These are phyloP conservation scores for Sceloporus undulatus DNA, from an alignment of 2,113 vertebrate species.

Conservation along the genomic window DNA sequence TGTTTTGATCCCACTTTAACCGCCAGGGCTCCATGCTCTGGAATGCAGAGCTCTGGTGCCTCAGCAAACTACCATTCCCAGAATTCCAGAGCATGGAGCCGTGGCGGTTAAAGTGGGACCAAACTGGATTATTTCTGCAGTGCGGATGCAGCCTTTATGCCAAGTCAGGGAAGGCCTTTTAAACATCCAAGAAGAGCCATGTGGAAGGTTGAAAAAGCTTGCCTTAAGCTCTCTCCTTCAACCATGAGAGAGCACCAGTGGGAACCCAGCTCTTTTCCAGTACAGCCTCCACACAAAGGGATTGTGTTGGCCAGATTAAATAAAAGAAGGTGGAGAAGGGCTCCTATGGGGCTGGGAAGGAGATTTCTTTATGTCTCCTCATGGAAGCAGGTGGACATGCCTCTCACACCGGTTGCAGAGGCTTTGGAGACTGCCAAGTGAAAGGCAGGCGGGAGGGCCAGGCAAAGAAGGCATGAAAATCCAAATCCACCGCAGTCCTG, in stretches of 20 bases:
- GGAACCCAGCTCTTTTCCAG: slow-evolving; percentile 5
- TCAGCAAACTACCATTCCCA: no score
- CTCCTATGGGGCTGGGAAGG: background rate
- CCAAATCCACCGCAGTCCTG: background rate
- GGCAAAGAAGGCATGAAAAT: background rate
- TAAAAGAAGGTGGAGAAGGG: background rate
- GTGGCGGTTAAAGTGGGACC: background rate
- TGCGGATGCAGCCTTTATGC: no score
- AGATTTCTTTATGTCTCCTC: background rate
- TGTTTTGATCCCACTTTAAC: no score
- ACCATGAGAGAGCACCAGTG: background rate
- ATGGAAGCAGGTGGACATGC: background rate
- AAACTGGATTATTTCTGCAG: no score
- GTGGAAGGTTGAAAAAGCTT: background rate
- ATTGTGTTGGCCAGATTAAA: background rate
- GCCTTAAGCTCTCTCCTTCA: background rate
- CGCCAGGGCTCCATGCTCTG: no score
- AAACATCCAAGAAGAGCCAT: background rate
- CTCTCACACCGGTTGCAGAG: background rate
- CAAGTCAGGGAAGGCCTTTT: background rate
- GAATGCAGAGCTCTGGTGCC: no score
- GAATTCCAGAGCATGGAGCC: background rate
- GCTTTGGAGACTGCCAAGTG: background rate
- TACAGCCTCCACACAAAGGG: background rate
- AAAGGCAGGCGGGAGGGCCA: no score